Evolutionary conservation across 2,797 vertebrate genomes (phyloP), one percentile per base, ranked within the genome.

Genomic region (Eulemur mongoz): DNA sequence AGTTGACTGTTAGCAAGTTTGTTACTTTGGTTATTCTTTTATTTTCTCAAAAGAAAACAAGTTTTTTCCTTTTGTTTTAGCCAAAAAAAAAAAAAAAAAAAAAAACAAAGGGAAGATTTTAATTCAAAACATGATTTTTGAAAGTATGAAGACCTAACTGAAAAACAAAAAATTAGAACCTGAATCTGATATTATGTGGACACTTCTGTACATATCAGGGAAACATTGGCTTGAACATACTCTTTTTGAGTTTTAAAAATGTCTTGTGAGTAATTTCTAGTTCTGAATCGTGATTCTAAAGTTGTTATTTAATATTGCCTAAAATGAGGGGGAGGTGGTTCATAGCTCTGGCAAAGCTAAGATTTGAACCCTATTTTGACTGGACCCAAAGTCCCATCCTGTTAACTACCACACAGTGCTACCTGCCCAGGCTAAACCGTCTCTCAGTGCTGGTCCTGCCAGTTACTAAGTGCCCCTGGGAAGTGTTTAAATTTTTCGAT

Each of bases 51-150:
- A 84, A 79, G 27, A 75, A 57, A 40, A 69, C 67, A 69, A 59
- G 7, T 1, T 67, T 82, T 80, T 96, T n/a, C 27, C 38, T 20
- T 96, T 88, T 84, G 8, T 89, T 94, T 93, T 73, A 86, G 27
- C 0, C 54, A 4, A 4, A 38, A 38, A 38, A 38, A 38, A 38
- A 4, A 38, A 38, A 38, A 52, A 89, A 50, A 35, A 52, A 63
- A 45, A 61, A 89, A 50, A 35, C 35, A 63, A 45, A 50, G 13
- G 38, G 45, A 65, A n/a, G 30, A 40, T 45, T 80, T 69, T 54
- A 84, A 54, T 93, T 7, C 50, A 72, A 83, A 93, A 35, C 5
- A 30, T 20, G 87, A 13, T 76, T 76, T 91, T 70, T 59, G 23
- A 50, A 91, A 79, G 7, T 73, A 45, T 72, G 40, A 69, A 93